A percentile compares a stretch with the other conserved stretches of the same genome.
Conservation (phyloP, 64 coral and sea anemone species). For the Montipora sp. region DNA sequence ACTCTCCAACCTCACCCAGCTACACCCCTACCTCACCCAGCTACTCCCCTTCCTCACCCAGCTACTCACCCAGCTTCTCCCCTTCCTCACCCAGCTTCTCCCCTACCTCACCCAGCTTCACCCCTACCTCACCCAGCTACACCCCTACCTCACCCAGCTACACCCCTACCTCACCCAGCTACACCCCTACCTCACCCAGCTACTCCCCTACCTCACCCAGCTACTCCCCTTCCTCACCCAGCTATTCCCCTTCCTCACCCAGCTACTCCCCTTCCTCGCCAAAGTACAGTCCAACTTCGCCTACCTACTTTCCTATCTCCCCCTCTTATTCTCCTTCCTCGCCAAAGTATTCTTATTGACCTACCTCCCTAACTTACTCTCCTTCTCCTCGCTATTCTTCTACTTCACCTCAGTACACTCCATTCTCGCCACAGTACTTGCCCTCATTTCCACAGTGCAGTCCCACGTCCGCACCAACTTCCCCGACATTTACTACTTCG, state of each 20-base stretch:
- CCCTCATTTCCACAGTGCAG: conserved; percentile 86
- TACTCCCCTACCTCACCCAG: conserved; percentile 80
- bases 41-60: too few relatives aligned
- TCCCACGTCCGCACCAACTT: conserved; percentile 77
- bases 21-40: too few relatives aligned
- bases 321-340: conserved; percentile 92
- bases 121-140: conserved; percentile 89
- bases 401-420: conserved; percentile 84
- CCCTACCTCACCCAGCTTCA: conserved; percentile 77
- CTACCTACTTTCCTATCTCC: conserved; percentile 81
- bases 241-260: conserved; percentile 87
- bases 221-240: conserved; percentile 87
- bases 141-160: conserved; percentile 91
- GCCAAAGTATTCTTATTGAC: conserved; percentile 75
- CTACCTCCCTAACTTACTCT: conserved; percentile 81
- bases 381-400: conserved; percentile 93
- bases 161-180: conserved; percentile 81
- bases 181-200: conserved; percentile 70
- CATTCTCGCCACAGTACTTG: conserved; percentile 81
- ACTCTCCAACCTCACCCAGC: too few relatives aligned
- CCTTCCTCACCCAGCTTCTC: too few relatives aligned
- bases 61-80: conserved; percentile 71
- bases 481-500: conserved; percentile 75
- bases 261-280: conserved; percentile 88
- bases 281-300: conserved; percentile 84